A percentile compares a stretch with the other conserved stretches of the same genome.
These are phyloP conservation scores for Brienomyrus longianalis DNA, from an alignment of 2,113 vertebrate species.

Conservation along the genomic window DNA sequence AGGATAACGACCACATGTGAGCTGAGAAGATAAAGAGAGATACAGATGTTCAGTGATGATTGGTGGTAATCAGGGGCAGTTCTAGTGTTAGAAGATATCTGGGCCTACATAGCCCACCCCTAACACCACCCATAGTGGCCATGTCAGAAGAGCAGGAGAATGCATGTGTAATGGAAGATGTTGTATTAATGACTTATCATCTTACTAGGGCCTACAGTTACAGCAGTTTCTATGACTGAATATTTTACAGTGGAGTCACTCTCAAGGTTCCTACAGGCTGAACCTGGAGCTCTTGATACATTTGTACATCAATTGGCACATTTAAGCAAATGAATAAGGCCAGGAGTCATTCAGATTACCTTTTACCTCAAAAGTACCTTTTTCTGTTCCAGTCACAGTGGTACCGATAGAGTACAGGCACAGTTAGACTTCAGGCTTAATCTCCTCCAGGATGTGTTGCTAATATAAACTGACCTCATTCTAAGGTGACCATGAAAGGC, in stretches of 20 bases:
- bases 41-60: neutral
- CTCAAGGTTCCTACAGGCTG: neutral
- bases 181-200: neutral
- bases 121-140: neutral
- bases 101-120: neutral
- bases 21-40: neutral
- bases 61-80: neutral
- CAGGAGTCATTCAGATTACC: neutral
- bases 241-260: neutral
- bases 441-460: neutral
- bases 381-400: neutral
- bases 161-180: neutral
- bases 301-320: neutral
- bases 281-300: neutral
- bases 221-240: neutral
- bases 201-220: neutral
- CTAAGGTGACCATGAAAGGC: neutral
- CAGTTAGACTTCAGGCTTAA: neutral
- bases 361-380: neutral
- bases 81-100: neutral
- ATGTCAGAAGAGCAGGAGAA: neutral
- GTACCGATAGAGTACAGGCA: neutral
- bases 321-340: neutral
- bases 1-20: neutral
- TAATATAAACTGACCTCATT: neutral